Evolutionary conservation across 2,797 vertebrate species (phyloP).

Genomic region (Chelon auratus): DNA sequence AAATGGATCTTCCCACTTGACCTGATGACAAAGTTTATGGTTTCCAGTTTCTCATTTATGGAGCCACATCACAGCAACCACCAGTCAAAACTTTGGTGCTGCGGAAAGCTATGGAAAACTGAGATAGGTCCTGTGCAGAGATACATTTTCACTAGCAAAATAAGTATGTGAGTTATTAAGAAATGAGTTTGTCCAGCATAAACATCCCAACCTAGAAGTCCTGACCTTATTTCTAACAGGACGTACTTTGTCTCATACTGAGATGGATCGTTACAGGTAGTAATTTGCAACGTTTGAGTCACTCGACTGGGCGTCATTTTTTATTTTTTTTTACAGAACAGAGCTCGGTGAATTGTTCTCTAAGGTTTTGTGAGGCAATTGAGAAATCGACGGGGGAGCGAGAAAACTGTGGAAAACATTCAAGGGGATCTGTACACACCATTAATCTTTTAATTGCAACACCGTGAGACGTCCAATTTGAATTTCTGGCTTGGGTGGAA

Average conservation of each 20-base stretch:
- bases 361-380: slow-evolving; percentile 52
- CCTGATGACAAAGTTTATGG: slow-evolving; percentile 28
- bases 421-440: slow-evolving; percentile 36
- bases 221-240: slow-evolving; percentile 15
- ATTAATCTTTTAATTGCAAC: slow-evolving; percentile 55
- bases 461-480: slow-evolving; percentile 30
- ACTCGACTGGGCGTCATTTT: slow-evolving; percentile 10
- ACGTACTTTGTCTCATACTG: slow-evolving; percentile 29
- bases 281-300: slow-evolving; percentile 45
- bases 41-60: slow-evolving; percentile 38
- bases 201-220: not conserved
- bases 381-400: slow-evolving; percentile 57
- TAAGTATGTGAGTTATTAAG: not conserved
- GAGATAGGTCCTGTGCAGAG: not conserved
- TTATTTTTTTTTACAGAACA: slow-evolving; percentile 29
- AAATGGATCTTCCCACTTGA: slow-evolving; percentile 30
- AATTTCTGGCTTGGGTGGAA: slow-evolving; percentile 43
- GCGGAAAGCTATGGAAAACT: slow-evolving; percentile 20
- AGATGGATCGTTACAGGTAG: slow-evolving; percentile 34
- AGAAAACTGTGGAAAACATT: slow-evolving; percentile 64
- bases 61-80: slow-evolving; percentile 44
- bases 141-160: slow-evolving; percentile 7
- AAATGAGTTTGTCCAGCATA: not conserved
- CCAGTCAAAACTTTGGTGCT: slow-evolving; percentile 29
- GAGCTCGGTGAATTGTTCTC: slow-evolving; percentile 45